These are phyloP conservation scores for Acromyrmex charruanus DNA, from an alignment of 1,140 invertebrate genomes.

Conservation along the genomic window DNA sequence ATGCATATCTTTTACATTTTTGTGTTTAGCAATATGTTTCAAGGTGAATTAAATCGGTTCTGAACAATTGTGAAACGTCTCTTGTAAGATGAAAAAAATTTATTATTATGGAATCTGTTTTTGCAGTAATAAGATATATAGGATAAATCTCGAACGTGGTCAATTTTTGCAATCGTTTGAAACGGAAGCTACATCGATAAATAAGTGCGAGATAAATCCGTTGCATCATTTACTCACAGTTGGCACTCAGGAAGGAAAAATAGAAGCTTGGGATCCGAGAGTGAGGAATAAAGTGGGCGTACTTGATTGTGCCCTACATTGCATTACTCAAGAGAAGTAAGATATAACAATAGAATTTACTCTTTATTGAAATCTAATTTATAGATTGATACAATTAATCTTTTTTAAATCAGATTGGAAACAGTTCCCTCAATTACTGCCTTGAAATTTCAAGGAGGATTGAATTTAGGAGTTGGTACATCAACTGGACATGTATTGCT, in stretches of 20 bases:
- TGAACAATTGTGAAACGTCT: no score
- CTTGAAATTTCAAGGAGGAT: constrained; percentile 92
- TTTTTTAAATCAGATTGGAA: constrained; percentile 50
- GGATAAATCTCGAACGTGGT: constrained; percentile 98
- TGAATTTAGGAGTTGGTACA: constrained; percentile 97
- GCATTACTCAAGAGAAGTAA: constrained; percentile 88
- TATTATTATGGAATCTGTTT: constrained; percentile 77
- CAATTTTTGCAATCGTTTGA: constrained; percentile 95
- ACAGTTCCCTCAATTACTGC: constrained; percentile 92
- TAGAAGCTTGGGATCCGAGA: constrained; percentile 99
- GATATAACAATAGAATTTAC: constrained; percentile 55
- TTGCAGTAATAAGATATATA: constrained; percentile 94
- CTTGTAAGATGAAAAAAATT: constrained; percentile 84
- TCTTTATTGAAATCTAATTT: not conserved
- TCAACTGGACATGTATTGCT: constrained; percentile 96
- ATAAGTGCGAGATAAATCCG: constrained; percentile 95
- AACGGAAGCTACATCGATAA: constrained; percentile 92
- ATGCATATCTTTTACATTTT: no score
- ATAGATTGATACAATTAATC: not conserved
- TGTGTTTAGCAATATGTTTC: no score
- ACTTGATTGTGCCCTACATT: constrained; percentile 95
- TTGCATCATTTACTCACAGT: constrained; percentile 95
- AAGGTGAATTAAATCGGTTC: no score
- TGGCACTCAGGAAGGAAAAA: constrained; percentile 96
- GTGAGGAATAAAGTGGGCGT: constrained; percentile 91